These are phyloP conservation scores for Agriopis leucophaearia DNA, from an alignment of 2,888 invertebrate species.

Conservation along the genomic window DNA sequence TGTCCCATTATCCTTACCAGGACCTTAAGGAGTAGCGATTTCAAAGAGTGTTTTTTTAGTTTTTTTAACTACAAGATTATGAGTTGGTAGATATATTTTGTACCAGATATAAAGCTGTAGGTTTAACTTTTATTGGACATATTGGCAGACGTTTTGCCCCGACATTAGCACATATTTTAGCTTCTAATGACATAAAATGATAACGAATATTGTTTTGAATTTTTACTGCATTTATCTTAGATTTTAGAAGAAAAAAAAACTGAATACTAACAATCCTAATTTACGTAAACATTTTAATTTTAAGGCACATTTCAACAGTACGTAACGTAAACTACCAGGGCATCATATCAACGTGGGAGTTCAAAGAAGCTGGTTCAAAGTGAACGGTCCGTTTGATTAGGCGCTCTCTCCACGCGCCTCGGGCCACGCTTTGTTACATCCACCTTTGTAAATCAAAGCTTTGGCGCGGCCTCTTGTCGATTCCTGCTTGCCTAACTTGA, in stretches of 20 bases:
- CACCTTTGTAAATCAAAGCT: conserved; percentile 74
- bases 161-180: too few relatives aligned
- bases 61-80: too few relatives aligned
- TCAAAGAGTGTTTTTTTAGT: too few relatives aligned
- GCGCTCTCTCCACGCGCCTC: conserved; percentile 77
- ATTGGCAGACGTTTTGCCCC: too few relatives aligned
- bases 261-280: background rate
- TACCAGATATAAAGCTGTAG: too few relatives aligned
- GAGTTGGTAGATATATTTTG: too few relatives aligned
- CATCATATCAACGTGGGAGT: conserved; percentile 69
- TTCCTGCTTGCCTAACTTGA: conserved; percentile 61
- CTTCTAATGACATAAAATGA: too few relatives aligned
- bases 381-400: conserved; percentile 83
- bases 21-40: too few relatives aligned
- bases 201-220: background rate
- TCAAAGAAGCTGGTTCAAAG: conserved; percentile 83
- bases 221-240: background rate
- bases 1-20: too few relatives aligned
- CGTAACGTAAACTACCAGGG: conserved; percentile 64
- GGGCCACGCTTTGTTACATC: conserved; percentile 77
- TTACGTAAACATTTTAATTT: conserved; percentile 13
- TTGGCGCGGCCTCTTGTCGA: conserved; percentile 72
- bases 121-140: too few relatives aligned
- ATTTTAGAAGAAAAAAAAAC: background rate
- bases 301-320: conserved; percentile 24